These are phyloP conservation scores for Florisuga fusca DNA, from an alignment of 2,797 vertebrate genomes.

Conservation along the genomic window DNA sequence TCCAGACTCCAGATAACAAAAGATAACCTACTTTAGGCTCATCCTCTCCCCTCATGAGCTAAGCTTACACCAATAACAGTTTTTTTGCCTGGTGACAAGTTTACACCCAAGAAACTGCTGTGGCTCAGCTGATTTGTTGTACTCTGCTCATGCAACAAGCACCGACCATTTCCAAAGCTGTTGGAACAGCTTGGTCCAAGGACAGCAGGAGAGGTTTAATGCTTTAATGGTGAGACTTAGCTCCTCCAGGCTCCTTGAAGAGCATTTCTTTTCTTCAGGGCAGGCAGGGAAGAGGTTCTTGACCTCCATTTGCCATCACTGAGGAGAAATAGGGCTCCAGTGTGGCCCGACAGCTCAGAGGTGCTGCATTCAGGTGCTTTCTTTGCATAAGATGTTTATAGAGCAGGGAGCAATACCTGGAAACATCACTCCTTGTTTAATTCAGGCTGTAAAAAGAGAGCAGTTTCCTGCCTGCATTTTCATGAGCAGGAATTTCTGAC, in stretches of 20 bases:
- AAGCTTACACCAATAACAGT: not conserved
- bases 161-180: not conserved
- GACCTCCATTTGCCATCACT: not conserved
- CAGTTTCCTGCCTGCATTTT: not conserved
- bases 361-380: not conserved
- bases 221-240: not conserved
- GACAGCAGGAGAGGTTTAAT: not conserved
- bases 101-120: not conserved
- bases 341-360: fast-evolving
- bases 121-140: not conserved
- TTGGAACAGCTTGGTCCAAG: not conserved
- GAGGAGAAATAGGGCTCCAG: not conserved
- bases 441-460: not conserved
- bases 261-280: not conserved
- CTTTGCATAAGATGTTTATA: not conserved
- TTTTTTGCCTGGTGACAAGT: not conserved
- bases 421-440: not conserved
- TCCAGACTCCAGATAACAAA: not conserved
- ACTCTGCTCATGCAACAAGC: not conserved
- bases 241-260: not conserved
- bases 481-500: not conserved
- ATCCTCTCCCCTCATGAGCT: not conserved
- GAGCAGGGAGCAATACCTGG: not conserved
- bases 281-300: conserved; percentile 1
- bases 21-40: conserved; percentile 3